phyloP scores from a whole-genome alignment of 2,797 vertebrate species.

The Nannoperca obscura region DNA sequence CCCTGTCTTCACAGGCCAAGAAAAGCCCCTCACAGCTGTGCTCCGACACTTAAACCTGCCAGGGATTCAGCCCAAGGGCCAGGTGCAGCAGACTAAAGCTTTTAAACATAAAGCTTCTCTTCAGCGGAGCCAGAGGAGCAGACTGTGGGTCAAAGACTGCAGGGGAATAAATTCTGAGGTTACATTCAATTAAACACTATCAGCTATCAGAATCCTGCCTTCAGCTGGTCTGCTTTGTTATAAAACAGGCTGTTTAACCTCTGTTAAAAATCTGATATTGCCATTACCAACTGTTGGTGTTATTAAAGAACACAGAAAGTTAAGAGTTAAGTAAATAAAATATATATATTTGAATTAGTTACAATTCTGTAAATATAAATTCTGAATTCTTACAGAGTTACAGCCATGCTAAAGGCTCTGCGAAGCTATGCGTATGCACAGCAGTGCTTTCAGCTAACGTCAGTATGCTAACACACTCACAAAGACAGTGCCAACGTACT shows the following conservation, averaged over 20 bases:
- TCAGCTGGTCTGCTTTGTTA: conserved; percentile 25
- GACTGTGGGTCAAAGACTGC: conserved; percentile 58
- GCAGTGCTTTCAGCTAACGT: neutral
- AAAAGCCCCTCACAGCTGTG: conserved; percentile 70
- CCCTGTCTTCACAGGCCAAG: conserved; percentile 57
- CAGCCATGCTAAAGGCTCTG: neutral
- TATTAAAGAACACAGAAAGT: neutral
- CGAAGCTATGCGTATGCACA: neutral
- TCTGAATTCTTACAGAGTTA: neutral
- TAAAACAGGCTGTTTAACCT: conserved; percentile 21
- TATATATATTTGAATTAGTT: neutral
- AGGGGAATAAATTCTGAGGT: conserved; percentile 46
- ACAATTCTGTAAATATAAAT: neutral
- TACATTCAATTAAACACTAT: conserved; percentile 64
- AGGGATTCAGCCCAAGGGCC: conserved; percentile 56
- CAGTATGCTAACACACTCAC: neutral
- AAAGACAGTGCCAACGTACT: neutral
- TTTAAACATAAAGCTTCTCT: conserved; percentile 66
- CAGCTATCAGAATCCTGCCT: conserved; percentile 39
- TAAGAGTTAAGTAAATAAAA: neutral
- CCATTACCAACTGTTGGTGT: neutral
- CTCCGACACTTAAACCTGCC: conserved; percentile 65
- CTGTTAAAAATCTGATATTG: conserved; percentile 10
- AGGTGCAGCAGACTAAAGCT: conserved; percentile 63
- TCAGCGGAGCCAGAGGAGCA: conserved; percentile 48